Conservation (phyloP, 1,140 invertebrate genomes). For the Hydropsyche tenuis region DNA sequence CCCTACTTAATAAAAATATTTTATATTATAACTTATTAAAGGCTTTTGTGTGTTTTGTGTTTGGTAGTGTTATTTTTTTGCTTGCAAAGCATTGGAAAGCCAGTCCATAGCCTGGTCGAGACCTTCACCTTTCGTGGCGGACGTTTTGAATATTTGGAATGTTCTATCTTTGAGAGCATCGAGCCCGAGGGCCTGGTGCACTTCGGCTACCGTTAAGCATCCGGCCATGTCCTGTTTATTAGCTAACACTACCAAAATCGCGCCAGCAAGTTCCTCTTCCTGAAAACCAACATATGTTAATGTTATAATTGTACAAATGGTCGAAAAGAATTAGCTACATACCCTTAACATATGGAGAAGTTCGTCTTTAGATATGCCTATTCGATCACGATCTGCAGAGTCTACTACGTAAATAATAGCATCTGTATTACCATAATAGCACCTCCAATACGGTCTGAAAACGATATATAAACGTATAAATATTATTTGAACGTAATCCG, state of each 20-base stretch:
- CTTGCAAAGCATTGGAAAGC: conserved; percentile 89
- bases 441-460: conserved; percentile 98
- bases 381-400: conserved; percentile 97
- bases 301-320: not conserved
- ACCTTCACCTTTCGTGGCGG: conserved; percentile 97
- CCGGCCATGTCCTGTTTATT: conserved; percentile 99
- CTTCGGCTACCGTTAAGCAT: conserved; percentile 94
- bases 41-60: conserved; percentile 41
- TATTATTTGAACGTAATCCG: conserved; percentile 2
- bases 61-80: conserved; percentile 73
- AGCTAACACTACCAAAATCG: conserved; percentile 95
- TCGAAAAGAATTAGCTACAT: conserved; percentile 54
- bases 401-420: conserved; percentile 99
- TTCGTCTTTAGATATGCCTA: conserved; percentile 99
- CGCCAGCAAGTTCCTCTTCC: conserved; percentile 97
- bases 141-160: conserved; percentile 99
- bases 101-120: conserved; percentile 99
- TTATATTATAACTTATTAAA: conserved; percentile 47
- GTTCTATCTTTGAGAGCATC: conserved; percentile 95
- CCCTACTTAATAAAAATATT: conserved; percentile 49
- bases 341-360: conserved; percentile 95
- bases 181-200: conserved; percentile 94
- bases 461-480: no score
- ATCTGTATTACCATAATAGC: conserved; percentile 99
- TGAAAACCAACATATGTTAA: conserved; percentile 56